Conservation (phyloP, 1,140 invertebrate species). For the Cecropterus lyciades region DNA sequence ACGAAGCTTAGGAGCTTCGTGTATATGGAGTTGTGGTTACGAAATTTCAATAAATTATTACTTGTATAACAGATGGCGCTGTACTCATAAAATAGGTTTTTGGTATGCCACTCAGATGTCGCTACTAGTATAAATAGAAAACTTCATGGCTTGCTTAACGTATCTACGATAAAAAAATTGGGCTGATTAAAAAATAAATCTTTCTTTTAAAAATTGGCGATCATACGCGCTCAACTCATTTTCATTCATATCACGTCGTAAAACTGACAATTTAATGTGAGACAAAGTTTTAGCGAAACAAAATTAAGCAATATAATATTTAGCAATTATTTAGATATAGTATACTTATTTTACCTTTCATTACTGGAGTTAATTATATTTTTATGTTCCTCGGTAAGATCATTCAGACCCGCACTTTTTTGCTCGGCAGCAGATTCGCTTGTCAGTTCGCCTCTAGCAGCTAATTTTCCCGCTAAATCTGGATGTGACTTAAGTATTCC, state of each 20-base stretch:
- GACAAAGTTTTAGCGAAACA: too few relatives aligned
- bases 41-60: background rate
- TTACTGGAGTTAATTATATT: constrained; percentile 83
- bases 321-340: too few relatives aligned
- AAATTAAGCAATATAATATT: too few relatives aligned
- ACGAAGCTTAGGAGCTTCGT: too few relatives aligned
- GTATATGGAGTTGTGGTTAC: too few relatives aligned
- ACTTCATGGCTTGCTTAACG: too few relatives aligned
- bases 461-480: constrained; percentile 87
- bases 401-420: constrained; percentile 83
- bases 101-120: background rate
- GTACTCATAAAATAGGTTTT: background rate
- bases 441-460: constrained; percentile 84
- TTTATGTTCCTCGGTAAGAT: constrained; percentile 83
- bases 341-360: constrained; percentile 63
- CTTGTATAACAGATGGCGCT: background rate
- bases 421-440: constrained; percentile 86
- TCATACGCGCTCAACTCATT: too few relatives aligned
- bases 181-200: too few relatives aligned
- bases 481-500: constrained; percentile 86
- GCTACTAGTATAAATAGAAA: background rate
- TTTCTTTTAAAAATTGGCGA: too few relatives aligned
- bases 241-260: too few relatives aligned
- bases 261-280: too few relatives aligned
- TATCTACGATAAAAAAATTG: too few relatives aligned